A percentile compares a stretch with the other conserved stretches of the same genome.
Conservation (phyloP, 2,113 vertebrate genomes). For the Nipponia nippon region DNA sequence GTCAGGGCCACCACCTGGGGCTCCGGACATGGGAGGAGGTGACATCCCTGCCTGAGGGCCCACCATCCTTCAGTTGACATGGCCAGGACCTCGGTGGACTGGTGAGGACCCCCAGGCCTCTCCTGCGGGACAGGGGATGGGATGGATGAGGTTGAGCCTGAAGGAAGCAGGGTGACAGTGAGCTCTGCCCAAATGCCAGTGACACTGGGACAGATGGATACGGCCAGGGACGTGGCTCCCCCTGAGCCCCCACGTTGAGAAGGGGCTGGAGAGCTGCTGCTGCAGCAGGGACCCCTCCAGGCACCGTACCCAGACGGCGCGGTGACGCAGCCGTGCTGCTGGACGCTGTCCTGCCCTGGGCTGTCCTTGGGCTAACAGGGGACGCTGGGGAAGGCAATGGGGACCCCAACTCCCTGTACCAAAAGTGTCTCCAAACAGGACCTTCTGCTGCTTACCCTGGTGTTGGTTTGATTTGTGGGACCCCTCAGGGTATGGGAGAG, state of each 20-base stretch:
- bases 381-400: not conserved
- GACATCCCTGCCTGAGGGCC: not conserved
- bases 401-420: not conserved
- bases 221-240: not conserved
- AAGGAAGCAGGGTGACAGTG: not conserved
- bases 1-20: not conserved
- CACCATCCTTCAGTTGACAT: not conserved
- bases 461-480: not conserved
- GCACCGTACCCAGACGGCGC: rapidly evolving
- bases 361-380: not conserved
- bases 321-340: rapidly evolving
- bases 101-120: not conserved
- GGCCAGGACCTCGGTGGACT: not conserved
- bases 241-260: rapidly evolving
- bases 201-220: not conserved
- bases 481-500: not conserved
- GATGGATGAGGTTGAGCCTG: not conserved
- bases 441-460: not conserved
- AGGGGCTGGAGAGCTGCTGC: not conserved
- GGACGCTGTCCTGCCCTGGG: not conserved
- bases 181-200: not conserved
- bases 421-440: not conserved
- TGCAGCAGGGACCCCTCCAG: not conserved
- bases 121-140: not conserved
- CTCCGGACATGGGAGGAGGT: not conserved